Percentiles rank a stretch among this genome's conserved stretches.
Evolutionary conservation across 2,888 invertebrate genomes (phyloP).

Genomic region (Drosophila meridiana): DNA sequence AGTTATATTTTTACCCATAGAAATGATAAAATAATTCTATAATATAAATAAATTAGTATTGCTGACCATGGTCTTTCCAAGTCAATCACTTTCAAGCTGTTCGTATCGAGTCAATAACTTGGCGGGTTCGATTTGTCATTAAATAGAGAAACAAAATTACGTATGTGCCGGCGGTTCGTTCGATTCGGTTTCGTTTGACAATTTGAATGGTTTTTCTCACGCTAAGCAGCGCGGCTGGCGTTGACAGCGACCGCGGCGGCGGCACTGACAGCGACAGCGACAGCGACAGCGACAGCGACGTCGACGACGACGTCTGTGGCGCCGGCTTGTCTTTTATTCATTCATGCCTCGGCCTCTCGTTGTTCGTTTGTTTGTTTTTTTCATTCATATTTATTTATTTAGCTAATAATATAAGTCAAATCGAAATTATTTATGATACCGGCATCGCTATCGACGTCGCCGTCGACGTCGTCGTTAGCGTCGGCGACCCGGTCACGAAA

Average conservation of each 20-base stretch:
- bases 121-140: slow-evolving; percentile 61
- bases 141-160: slow-evolving; percentile 65
- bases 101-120: slow-evolving; percentile 18
- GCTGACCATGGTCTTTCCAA: slow-evolving; percentile 3
- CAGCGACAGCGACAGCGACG: slow-evolving; percentile 8
- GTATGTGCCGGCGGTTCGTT: slow-evolving; percentile 40
- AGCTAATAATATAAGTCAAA: slow-evolving; percentile 78
- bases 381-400: slow-evolving; percentile 74
- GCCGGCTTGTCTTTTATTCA: slow-evolving; percentile 73
- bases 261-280: slow-evolving; percentile 3
- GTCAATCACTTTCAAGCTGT: slow-evolving; percentile 18
- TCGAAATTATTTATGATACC: slow-evolving; percentile 78
- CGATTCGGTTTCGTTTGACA: slow-evolving; percentile 61
- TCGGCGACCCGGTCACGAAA: slow-evolving; percentile 51
- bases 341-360: slow-evolving; percentile 61
- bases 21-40: background rate
- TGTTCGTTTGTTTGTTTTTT: slow-evolving; percentile 52
- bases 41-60: background rate
- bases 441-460: slow-evolving; percentile 45
- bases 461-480: slow-evolving; percentile 46
- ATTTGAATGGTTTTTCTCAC: slow-evolving; percentile 76
- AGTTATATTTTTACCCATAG: too few species aligned
- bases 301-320: slow-evolving; percentile 48
- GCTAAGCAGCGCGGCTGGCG: slow-evolving; percentile 66
- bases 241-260: slow-evolving; percentile 12